A percentile compares a stretch with the other conserved stretches of the same genome.
phyloP scores from a whole-genome alignment of 2,113 vertebrate species.

The Pomatorhinus ruficollis region DNA sequence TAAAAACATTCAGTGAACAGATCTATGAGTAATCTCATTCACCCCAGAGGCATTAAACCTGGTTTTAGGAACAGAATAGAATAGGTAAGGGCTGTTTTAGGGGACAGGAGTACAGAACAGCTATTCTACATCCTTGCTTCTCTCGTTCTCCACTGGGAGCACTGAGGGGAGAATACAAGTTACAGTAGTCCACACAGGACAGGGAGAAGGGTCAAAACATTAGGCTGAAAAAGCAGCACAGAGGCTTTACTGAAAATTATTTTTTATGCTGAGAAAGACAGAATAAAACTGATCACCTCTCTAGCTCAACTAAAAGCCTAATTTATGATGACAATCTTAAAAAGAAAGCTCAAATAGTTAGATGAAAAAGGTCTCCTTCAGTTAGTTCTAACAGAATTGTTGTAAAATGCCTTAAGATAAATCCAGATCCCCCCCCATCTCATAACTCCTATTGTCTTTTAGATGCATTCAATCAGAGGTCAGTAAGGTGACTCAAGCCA shows the following conservation, averaged over 20 bases:
- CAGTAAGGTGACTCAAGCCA: background rate
- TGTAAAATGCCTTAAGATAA: background rate
- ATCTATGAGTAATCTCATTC: background rate
- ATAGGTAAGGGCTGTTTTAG: background rate
- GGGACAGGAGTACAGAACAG: background rate
- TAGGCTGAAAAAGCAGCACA: background rate
- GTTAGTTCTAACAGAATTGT: background rate
- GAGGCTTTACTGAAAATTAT: background rate
- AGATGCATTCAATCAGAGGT: background rate
- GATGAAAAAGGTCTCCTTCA: background rate
- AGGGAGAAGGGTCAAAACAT: background rate
- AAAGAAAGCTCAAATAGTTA: background rate
- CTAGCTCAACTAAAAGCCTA: background rate
- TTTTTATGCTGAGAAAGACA: background rate
- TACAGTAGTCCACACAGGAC: background rate
- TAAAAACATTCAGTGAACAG: background rate
- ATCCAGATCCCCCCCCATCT: background rate
- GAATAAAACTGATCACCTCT: background rate
- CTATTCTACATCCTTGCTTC: background rate
- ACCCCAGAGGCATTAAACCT: background rate
- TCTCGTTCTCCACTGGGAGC: background rate
- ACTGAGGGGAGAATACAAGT: background rate
- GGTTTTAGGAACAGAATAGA: background rate
- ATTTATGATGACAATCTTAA: background rate
- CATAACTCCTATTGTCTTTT: background rate